These are phyloP conservation scores for Lanius ludovicianus DNA, from an alignment of 2,113 vertebrate genomes.

Conservation along the genomic window DNA sequence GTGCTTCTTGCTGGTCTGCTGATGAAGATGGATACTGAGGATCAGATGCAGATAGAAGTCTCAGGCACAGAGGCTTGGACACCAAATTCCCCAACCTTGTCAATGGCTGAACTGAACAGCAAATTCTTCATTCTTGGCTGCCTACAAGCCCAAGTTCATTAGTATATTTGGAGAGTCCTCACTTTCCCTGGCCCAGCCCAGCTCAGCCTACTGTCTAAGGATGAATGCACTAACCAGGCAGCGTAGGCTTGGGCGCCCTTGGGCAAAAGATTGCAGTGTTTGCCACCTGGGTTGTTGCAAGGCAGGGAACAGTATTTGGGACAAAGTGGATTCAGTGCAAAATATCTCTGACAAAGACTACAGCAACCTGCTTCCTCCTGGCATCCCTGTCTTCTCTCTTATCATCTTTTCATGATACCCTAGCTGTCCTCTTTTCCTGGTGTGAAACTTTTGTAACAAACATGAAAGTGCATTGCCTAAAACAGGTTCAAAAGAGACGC, in stretches of 20 bases:
- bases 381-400: neutral
- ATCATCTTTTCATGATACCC: neutral
- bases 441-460: neutral
- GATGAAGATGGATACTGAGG: neutral
- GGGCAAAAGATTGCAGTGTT: neutral
- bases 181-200: neutral
- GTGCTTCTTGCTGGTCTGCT: neutral
- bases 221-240: neutral
- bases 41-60: neutral
- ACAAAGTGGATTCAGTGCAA: constrained; percentile 2
- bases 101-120: neutral
- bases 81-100: neutral
- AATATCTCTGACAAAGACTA: neutral
- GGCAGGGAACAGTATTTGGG: neutral
- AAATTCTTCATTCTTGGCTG: neutral
- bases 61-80: neutral
- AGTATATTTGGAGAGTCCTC: neutral
- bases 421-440: neutral
- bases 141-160: neutral
- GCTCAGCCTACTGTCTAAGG: neutral
- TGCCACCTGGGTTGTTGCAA: constrained; percentile 1
- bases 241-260: neutral
- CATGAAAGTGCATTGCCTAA: neutral
- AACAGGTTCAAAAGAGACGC: neutral
- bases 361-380: neutral